These are phyloP conservation scores for Microhierax caerulescens DNA, from an alignment of 2,797 vertebrate species.

Conservation along the genomic window DNA sequence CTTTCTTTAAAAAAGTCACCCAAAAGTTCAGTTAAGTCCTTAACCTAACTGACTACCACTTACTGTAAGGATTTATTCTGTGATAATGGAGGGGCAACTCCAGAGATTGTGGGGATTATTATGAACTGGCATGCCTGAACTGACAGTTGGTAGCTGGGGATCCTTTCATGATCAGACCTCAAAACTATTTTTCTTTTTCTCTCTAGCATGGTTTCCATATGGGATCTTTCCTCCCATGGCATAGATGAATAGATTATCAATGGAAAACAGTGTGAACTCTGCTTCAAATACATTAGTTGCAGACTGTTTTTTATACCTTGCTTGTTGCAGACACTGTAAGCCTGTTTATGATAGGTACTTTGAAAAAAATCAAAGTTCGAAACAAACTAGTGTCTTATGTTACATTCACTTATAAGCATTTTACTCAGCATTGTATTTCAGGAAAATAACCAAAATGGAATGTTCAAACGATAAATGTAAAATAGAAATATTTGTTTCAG, in stretches of 20 bases:
- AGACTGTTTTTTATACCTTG: neutral
- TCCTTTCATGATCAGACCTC: neutral
- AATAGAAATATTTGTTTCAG: constrained; percentile 69
- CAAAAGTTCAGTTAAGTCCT: neutral
- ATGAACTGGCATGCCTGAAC: neutral
- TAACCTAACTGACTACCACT: neutral
- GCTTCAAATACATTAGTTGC: neutral
- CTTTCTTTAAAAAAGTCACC: neutral
- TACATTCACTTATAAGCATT: neutral
- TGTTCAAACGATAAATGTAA: neutral
- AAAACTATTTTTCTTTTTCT: neutral
- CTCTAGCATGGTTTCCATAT: neutral
- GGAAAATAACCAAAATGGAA: neutral
- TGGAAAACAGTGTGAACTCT: neutral
- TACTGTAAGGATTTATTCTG: neutral
- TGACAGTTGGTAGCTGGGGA: neutral
- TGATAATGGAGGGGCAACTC: neutral
- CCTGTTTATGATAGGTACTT: neutral
- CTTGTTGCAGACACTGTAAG: neutral
- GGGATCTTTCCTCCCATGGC: neutral
- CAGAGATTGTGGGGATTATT: neutral
- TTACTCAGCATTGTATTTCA: neutral
- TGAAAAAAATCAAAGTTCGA: neutral
- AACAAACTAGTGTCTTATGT: neutral
- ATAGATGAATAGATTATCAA: neutral